Base-by-base conservation (phyloP, 2,888 invertebrate genomes). In the Andrena praecox region DNA sequence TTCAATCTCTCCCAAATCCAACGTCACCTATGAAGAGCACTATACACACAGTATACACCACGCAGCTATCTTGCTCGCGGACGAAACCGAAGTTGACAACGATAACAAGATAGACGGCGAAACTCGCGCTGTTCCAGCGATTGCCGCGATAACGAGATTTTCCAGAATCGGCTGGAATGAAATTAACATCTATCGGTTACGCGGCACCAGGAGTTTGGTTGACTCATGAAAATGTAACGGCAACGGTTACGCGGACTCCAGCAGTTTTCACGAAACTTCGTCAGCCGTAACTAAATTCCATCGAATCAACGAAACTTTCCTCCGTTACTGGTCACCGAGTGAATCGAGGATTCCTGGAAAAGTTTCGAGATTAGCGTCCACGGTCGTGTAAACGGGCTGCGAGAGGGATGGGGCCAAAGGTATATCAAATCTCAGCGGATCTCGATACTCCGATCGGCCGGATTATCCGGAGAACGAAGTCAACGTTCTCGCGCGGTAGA, bases 151-250 rank as follows among this genome's bases (percentile, higher is more conserved):
- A 81, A 83, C 74, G 68, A 77, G 73, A 83, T 82, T 83, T 77
- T 70, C 66, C 42, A 31, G 64, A 71, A 71, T 70, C 70, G 68
- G 48, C 12, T 42, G 42, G 71, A 77, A 83, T 62, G 77, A 73
- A 83, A 83, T 83, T 83, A 83, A 82, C 83, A 74, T 83, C 70
- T 77, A 82, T 83, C 77, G 83, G 82, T 84, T 82, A 82, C 82
- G 69, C 71, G 70, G 52, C 59, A 10, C 52, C 52, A 48, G 42
- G 77, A 67, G 82, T 70, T 74, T 60, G 75, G 84, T 75, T 56
- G 74, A 78, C 78, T 82, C 84, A 78, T 82, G 84, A 84, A 82
- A 82, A 82, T 82, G 78, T 78, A 82, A 84, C 77, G 78, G 67
- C 33, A 60, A 62, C 67, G 50, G 71, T 81, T 71, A 59, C 60